phyloP scores from a whole-genome alignment of 2,888 invertebrate species.

The Ptychoptera albimana region DNA sequence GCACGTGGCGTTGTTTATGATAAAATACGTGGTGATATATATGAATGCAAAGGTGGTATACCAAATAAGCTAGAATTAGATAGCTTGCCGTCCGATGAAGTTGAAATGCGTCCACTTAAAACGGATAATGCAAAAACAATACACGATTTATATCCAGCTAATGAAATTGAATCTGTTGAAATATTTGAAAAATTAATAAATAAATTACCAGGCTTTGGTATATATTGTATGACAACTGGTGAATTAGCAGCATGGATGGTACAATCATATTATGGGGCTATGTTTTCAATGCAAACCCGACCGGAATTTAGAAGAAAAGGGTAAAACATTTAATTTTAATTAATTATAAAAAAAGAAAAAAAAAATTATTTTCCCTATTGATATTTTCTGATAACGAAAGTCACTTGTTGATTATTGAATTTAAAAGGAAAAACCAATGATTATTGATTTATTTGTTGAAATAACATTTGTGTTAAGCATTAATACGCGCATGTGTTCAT shows the following conservation, averaged over 20 bases:
- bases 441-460: too few relatives aligned
- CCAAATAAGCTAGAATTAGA: constrained; percentile 40
- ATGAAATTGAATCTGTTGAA: constrained; percentile 73
- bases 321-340: constrained; percentile 19
- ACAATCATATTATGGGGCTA: constrained; percentile 78
- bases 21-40: constrained; percentile 66
- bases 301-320: constrained; percentile 60
- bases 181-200: constrained; percentile 65
- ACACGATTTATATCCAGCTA: constrained; percentile 74
- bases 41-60: constrained; percentile 47
- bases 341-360: constrained; percentile 15
- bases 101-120: constrained; percentile 58
- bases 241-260: constrained; percentile 82
- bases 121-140: constrained; percentile 67
- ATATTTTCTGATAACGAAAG: constrained; percentile 10
- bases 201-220: constrained; percentile 64
- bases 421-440: too few relatives aligned
- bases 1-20: constrained; percentile 44
- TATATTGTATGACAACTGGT: constrained; percentile 48
- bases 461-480: too few relatives aligned
- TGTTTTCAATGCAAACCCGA: constrained; percentile 83
- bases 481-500: too few relatives aligned
- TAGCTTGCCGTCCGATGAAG: constrained; percentile 45
- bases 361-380: constrained; percentile 9
- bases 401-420: neutral